Evolutionary conservation across 1,140 invertebrate genomes (phyloP).

Genomic region (Fopius arisanus): DNA sequence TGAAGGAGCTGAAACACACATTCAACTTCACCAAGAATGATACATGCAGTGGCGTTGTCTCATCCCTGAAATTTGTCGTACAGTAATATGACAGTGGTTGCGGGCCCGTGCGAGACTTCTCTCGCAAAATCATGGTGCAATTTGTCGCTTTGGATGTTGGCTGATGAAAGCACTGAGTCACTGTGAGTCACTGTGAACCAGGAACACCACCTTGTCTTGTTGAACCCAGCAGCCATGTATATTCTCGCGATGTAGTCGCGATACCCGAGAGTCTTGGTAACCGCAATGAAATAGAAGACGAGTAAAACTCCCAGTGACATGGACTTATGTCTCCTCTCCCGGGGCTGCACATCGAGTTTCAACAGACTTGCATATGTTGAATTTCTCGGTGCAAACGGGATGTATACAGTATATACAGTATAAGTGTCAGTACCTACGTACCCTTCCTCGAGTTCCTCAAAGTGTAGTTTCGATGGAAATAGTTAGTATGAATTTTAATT

Average conservation of each 20-base stretch:
- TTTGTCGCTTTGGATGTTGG: constrained; percentile 5
- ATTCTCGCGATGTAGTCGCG: not conserved
- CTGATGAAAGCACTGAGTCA: constrained; percentile 18
- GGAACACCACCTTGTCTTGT: not conserved
- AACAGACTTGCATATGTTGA: not conserved
- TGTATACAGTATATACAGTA: no score
- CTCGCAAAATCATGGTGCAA: constrained; percentile 6
- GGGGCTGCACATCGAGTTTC: not conserved
- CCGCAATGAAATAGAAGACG: not conserved
- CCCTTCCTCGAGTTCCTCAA: not conserved
- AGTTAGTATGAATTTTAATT: constrained; percentile 4
- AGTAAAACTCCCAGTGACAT: constrained; percentile 38
- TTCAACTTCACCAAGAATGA: not conserved
- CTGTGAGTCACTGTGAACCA: not conserved
- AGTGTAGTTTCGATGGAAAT: not conserved
- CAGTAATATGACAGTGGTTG: not conserved
- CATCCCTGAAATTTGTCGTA: not conserved
- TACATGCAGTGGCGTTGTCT: not conserved
- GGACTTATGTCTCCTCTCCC: not conserved
- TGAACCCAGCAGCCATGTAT: not conserved
- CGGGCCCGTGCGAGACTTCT: not conserved
- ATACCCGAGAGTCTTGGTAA: constrained; percentile 16
- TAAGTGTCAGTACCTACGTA: no score
- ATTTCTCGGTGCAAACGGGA: no score
- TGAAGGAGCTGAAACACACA: not conserved